These are phyloP conservation scores for Scalopus aquaticus DNA, from an alignment of 2,113 vertebrate genomes.

Conservation along the genomic window DNA sequence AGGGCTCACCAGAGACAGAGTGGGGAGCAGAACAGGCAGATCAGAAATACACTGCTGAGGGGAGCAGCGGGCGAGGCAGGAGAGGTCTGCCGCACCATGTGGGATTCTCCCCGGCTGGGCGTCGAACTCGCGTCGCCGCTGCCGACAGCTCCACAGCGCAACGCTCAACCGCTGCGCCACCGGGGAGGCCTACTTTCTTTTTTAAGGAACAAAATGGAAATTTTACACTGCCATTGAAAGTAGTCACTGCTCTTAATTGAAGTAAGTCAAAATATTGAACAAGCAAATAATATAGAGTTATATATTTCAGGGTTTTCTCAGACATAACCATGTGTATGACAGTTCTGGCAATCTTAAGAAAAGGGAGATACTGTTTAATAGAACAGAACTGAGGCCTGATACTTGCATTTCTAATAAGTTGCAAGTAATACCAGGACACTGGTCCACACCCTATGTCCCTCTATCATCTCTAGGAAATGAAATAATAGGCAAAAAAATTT, in stretches of 20 bases:
- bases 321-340: neutral
- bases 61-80: too few relatives aligned
- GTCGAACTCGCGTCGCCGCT: too few relatives aligned
- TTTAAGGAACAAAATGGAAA: neutral
- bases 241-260: neutral
- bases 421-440: neutral
- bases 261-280: neutral
- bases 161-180: too few relatives aligned
- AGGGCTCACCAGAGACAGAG: too few relatives aligned
- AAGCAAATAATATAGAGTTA: neutral
- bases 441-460: rapidly evolving
- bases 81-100: too few relatives aligned
- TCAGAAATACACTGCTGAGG: too few relatives aligned
- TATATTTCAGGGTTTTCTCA: neutral
- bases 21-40: too few relatives aligned
- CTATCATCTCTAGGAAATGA: neutral
- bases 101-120: too few relatives aligned
- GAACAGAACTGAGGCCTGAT: neutral
- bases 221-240: neutral
- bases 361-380: neutral
- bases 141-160: too few relatives aligned
- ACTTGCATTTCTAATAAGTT: neutral
- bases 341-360: neutral
- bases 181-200: too few relatives aligned
- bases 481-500: neutral